Conservation (phyloP, 2,888 invertebrate genomes). For the Leptarthrus brevirostris region DNA sequence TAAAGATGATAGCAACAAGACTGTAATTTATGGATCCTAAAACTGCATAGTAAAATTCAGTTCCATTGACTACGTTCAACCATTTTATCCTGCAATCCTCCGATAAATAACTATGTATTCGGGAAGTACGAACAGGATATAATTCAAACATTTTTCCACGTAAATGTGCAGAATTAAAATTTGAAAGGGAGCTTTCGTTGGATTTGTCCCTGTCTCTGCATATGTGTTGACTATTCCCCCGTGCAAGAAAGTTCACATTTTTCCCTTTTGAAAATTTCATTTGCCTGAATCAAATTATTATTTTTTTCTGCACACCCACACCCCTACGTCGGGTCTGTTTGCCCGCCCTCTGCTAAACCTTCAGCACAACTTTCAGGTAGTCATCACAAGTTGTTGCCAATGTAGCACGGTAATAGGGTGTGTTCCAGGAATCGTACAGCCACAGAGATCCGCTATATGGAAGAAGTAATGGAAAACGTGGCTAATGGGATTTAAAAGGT, state of each 20-base stretch:
- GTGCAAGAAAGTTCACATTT: neutral
- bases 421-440: neutral
- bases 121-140: constrained; percentile 34
- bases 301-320: constrained; percentile 18
- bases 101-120: constrained; percentile 17
- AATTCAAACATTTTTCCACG: constrained; percentile 36
- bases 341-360: neutral
- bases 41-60: too few relatives aligned
- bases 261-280: constrained; percentile 15
- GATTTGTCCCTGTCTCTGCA: constrained; percentile 1
- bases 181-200: constrained; percentile 20
- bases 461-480: constrained; percentile 43
- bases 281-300: constrained; percentile 46
- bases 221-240: constrained; percentile 22
- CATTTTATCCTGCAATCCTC: constrained; percentile 6
- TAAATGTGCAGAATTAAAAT: constrained; percentile 45
- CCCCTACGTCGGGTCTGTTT: constrained; percentile 3
- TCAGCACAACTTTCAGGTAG: too few relatives aligned
- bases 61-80: too few relatives aligned
- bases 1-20: too few relatives aligned
- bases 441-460: neutral
- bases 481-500: constrained; percentile 49
- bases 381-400: constrained; percentile 24
- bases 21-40: too few relatives aligned
- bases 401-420: neutral